These are phyloP conservation scores for Imbricaverruca yamaguchii DNA, from an alignment of 2,888 invertebrate species.

Conservation along the genomic window DNA sequence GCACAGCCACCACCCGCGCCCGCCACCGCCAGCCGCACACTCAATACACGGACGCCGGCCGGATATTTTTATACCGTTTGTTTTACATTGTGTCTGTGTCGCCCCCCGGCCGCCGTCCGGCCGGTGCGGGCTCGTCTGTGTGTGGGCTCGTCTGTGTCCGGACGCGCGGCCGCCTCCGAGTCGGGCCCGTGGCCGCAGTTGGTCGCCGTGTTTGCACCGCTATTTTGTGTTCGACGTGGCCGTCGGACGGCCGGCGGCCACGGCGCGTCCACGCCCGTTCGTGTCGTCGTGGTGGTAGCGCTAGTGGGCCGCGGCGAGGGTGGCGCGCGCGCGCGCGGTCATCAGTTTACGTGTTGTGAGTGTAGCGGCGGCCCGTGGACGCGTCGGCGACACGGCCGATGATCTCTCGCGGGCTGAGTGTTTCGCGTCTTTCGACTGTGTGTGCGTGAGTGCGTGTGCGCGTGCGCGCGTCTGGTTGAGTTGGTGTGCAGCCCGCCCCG, in stretches of 20 bases:
- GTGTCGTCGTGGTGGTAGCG: neutral
- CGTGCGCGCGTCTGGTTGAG: neutral
- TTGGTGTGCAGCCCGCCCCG: neutral
- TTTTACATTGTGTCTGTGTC: neutral
- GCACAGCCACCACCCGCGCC: too few relatives aligned
- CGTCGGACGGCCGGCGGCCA: neutral
- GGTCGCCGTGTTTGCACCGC: neutral
- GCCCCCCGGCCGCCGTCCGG: neutral
- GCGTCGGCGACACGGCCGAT: too few relatives aligned
- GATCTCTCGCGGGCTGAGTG: too few relatives aligned
- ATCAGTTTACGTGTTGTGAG: too few relatives aligned
- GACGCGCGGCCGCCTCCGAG: neutral
- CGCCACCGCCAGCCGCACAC: too few relatives aligned
- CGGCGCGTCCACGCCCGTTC: neutral
- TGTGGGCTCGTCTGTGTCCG: too few relatives aligned
- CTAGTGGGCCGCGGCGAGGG: neutral
- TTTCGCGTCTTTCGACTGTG: neutral
- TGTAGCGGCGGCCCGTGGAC: too few relatives aligned
- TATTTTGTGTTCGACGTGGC: neutral
- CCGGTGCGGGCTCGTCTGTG: neutral
- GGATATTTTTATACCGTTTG: slow-evolving; percentile 16
- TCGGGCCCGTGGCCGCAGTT: neutral
- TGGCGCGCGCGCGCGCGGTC: too few relatives aligned
- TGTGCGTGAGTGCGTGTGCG: neutral
- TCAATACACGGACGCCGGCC: neutral